Conservation (phyloP, 1,140 invertebrate genomes). For the Drosophila parvula region DNA sequence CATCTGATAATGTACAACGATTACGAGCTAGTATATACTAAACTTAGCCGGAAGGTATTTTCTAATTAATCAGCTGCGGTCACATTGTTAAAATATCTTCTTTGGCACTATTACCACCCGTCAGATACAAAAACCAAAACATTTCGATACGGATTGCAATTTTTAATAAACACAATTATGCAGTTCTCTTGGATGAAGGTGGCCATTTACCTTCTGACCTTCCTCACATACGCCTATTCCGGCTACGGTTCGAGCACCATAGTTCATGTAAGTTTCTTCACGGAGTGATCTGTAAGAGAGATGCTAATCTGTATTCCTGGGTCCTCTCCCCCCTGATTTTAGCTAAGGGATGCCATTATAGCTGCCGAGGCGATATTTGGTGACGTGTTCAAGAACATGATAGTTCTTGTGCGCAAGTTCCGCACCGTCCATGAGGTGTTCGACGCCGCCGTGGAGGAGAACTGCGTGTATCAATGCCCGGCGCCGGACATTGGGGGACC, state of each 20-base stretch:
- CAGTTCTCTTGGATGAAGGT: conserved; percentile 90
- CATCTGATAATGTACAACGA: background rate
- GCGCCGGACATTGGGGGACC: conserved; percentile 85
- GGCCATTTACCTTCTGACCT: conserved; percentile 90
- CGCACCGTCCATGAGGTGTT: conserved; percentile 91
- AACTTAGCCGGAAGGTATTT: background rate
- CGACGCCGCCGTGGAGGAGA: conserved; percentile 92
- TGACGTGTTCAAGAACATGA: conserved; percentile 89
- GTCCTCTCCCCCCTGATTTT: conserved; percentile 1
- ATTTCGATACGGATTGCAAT: background rate
- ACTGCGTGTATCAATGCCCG: conserved; percentile 91
- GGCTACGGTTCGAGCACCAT: conserved; percentile 91
- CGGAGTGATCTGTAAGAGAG: background rate
- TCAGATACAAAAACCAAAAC: conserved; percentile 11
- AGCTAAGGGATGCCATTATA: conserved; percentile 90
- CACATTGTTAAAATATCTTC: conserved; percentile 7
- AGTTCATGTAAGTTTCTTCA: conserved; percentile 84
- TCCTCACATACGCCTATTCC: conserved; percentile 91
- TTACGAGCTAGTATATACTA: background rate
- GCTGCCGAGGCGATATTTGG: conserved; percentile 90
- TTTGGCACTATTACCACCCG: conserved; percentile 8
- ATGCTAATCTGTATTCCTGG: conserved; percentile 17
- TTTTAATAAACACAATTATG: conserved; percentile 83
- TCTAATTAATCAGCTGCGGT: background rate
- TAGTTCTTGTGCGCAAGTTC: conserved; percentile 91